Evolutionary conservation across 2,888 invertebrate genomes (phyloP).

Genomic region (Dicyrtoma fusca): DNA sequence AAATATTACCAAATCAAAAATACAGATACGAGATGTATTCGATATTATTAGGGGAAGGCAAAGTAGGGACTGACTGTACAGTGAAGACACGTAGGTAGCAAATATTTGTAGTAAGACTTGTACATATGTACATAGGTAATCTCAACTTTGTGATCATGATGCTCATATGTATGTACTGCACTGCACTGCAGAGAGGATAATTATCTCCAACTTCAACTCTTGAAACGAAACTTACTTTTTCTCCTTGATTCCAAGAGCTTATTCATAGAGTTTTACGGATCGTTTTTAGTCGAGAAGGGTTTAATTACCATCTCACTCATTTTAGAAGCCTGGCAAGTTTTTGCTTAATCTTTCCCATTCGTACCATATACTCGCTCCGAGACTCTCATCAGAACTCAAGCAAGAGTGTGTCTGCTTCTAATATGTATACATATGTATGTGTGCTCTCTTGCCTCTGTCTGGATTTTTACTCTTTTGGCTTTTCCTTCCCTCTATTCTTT

Average conservation of each 20-base stretch:
- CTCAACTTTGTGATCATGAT: too few relatives aligned
- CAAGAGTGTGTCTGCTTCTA: too few relatives aligned
- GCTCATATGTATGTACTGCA: too few relatives aligned
- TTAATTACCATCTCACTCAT: slow-evolving; percentile 18
- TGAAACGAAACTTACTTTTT: neutral
- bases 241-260: slow-evolving; percentile 3
- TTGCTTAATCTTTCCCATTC: neutral
- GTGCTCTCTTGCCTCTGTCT: too few relatives aligned
- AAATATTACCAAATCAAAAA: too few relatives aligned
- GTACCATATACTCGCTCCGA: too few relatives aligned
- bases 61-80: neutral
- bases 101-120: neutral
- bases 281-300: neutral
- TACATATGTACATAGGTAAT: too few relatives aligned
- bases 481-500: too few relatives aligned
- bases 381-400: too few relatives aligned
- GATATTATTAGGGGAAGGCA: neutral
- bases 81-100: neutral
- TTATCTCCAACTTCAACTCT: neutral
- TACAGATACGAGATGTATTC: neutral
- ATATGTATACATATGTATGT: too few relatives aligned
- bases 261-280: neutral
- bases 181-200: too few relatives aligned
- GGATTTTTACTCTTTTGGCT: too few relatives aligned
- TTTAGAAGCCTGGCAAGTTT: slow-evolving; percentile 27